phyloP scores from a whole-genome alignment of 1,140 invertebrate genomes.

The Asbolus verrucosus region DNA sequence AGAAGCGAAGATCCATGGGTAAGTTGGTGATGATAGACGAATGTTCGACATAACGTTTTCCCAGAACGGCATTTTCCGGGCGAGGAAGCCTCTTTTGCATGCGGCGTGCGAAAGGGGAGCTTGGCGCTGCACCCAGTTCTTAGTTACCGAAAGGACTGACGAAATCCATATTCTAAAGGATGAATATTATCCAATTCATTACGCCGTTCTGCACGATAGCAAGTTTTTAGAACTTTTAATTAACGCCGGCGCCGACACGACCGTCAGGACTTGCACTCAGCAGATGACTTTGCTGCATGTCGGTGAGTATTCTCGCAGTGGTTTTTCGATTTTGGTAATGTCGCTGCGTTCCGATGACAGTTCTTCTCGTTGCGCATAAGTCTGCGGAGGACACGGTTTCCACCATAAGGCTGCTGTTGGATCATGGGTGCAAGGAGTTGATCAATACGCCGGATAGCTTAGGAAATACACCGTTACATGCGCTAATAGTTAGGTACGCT shows the following conservation, averaged over 20 bases:
- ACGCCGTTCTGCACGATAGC: constrained; percentile 76
- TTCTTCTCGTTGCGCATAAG: constrained; percentile 74
- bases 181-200: constrained; percentile 82
- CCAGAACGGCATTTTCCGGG: constrained; percentile 67
- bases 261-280: constrained; percentile 77
- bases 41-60: background rate
- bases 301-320: constrained; percentile 60
- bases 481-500: constrained; percentile 78
- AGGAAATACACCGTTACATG: constrained; percentile 75
- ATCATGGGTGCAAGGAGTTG: constrained; percentile 76
- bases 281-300: constrained; percentile 80
- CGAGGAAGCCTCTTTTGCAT: constrained; percentile 73
- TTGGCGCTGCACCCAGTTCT: constrained; percentile 78
- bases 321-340: no score
- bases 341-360: constrained; percentile 53
- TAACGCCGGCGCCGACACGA: constrained; percentile 74
- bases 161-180: constrained; percentile 82
- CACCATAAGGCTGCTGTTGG: constrained; percentile 74
- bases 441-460: constrained; percentile 80
- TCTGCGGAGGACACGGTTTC: constrained; percentile 77
- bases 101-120: constrained; percentile 77
- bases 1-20: constrained; percentile 79
- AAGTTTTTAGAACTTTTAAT: constrained; percentile 77
- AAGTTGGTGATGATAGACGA: constrained; percentile 49
- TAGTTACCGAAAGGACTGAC: constrained; percentile 73